Percentiles rank a stretch among this genome's conserved stretches.
Conservation (phyloP, 2,797 vertebrate species). For the Diplodus puntazzo region DNA sequence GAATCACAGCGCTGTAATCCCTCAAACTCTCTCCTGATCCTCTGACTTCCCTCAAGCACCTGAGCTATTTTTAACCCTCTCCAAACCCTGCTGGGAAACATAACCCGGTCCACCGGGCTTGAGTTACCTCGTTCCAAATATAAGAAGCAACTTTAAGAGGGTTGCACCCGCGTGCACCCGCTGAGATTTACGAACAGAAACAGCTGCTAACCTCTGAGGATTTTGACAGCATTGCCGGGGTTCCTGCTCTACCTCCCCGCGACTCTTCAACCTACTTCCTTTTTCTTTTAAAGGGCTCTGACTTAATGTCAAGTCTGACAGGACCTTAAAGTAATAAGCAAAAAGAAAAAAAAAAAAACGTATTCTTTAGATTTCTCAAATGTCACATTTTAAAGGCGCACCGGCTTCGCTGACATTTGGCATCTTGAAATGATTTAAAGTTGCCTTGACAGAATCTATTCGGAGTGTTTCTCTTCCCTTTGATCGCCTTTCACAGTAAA, state of each 20-base stretch:
- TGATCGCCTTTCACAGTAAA: slow-evolving; percentile 37
- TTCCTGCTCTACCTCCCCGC: slow-evolving; percentile 19
- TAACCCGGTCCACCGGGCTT: slow-evolving; percentile 71
- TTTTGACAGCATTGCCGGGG: slow-evolving; percentile 53
- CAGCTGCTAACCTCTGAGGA: slow-evolving; percentile 81
- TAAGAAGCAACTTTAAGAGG: slow-evolving; percentile 70
- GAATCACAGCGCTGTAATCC: slow-evolving; percentile 60
- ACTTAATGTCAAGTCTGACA: slow-evolving; percentile 24
- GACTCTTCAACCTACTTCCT: slow-evolving; percentile 27
- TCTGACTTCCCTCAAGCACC: slow-evolving; percentile 67
- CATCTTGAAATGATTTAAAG: slow-evolving; percentile 32
- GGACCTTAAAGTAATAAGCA: neutral
- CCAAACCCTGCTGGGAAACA: slow-evolving; percentile 43
- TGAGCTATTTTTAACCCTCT: slow-evolving; percentile 79
- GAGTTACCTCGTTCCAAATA: slow-evolving; percentile 83
- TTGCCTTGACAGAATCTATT: slow-evolving; percentile 19
- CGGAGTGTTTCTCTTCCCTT: slow-evolving; percentile 14
- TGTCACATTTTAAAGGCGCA: slow-evolving; percentile 3
- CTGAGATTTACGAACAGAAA: slow-evolving; percentile 70
- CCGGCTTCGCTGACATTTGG: slow-evolving; percentile 45
- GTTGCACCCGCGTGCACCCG: slow-evolving; percentile 32
- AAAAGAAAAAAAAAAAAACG: neutral
- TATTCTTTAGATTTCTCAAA: slow-evolving; percentile 25
- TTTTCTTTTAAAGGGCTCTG: neutral
- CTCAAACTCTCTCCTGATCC: slow-evolving; percentile 62